phyloP scores from a whole-genome alignment of 2,797 vertebrate species.

The Microchirus variegatus region DNA sequence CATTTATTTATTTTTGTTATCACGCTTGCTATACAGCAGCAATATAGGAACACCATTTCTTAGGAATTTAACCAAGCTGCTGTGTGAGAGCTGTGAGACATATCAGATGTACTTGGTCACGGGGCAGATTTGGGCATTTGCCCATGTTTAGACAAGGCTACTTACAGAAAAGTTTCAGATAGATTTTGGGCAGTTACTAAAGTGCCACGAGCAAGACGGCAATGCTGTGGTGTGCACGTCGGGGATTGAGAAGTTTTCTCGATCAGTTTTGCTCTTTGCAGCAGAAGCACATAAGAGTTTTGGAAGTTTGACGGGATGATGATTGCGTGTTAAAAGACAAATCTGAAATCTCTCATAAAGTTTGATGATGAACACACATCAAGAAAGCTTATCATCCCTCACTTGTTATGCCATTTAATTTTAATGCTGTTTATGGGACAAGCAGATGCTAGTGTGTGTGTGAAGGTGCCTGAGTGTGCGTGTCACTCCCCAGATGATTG shows the following conservation, averaged over 20 bases:
- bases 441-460: slow-evolving; percentile 52
- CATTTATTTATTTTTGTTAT: background rate
- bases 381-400: slow-evolving; percentile 44
- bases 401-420: slow-evolving; percentile 62
- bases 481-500: slow-evolving; percentile 71
- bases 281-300: slow-evolving; percentile 25
- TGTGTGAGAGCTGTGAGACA: background rate
- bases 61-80: slow-evolving; percentile 6
- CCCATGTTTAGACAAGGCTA: slow-evolving; percentile 18
- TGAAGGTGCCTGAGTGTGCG: slow-evolving; percentile 14
- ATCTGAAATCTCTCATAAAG: slow-evolving; percentile 43
- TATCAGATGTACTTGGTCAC: slow-evolving; percentile 20
- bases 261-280: slow-evolving; percentile 51
- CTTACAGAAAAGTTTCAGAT: slow-evolving; percentile 33
- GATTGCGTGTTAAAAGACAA: slow-evolving; percentile 36
- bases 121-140: slow-evolving; percentile 17
- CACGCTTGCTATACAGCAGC: background rate
- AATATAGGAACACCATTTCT: background rate
- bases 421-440: slow-evolving; percentile 69
- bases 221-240: slow-evolving; percentile 42
- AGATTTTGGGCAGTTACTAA: slow-evolving; percentile 26
- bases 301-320: slow-evolving; percentile 51
- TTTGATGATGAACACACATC: slow-evolving; percentile 53
- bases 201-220: slow-evolving; percentile 43
- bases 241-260: slow-evolving; percentile 41